phyloP scores from a whole-genome alignment of 2,888 invertebrate species.

The Meganola albula region DNA sequence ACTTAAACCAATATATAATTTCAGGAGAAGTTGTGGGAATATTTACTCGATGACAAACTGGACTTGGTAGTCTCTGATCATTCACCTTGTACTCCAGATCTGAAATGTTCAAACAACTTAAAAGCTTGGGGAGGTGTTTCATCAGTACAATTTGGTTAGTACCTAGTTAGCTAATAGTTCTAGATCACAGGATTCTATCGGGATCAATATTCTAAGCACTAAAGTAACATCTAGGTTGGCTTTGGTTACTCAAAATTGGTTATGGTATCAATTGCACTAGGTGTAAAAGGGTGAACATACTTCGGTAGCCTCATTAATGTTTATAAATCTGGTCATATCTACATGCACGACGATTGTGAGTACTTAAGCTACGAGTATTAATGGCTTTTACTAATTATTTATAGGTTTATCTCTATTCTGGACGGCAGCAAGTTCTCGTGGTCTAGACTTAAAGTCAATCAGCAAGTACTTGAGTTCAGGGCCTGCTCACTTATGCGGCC shows the following conservation, averaged over 20 bases:
- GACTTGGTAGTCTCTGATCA: slow-evolving; percentile 83
- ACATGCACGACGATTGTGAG: too few relatives aligned
- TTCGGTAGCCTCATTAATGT: too few relatives aligned
- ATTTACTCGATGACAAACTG: slow-evolving; percentile 73
- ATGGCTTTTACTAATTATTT: too few relatives aligned
- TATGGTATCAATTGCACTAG: neutral
- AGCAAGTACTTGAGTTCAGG: slow-evolving; percentile 78
- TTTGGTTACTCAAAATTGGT: too few relatives aligned
- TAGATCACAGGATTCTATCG: too few relatives aligned
- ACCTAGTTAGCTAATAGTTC: neutral
- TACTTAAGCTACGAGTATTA: too few relatives aligned
- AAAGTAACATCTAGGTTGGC: too few relatives aligned
- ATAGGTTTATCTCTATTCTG: slow-evolving; percentile 82
- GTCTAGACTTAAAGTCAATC: slow-evolving; percentile 73
- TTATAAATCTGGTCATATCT: too few relatives aligned
- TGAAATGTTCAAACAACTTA: slow-evolving; percentile 81
- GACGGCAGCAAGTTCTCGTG: slow-evolving; percentile 78
- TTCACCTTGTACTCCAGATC: slow-evolving; percentile 81
- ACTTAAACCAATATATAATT: slow-evolving; percentile 12
- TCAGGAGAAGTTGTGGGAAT: slow-evolving; percentile 81
- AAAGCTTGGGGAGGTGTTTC: slow-evolving; percentile 86
- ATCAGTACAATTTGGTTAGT: slow-evolving; percentile 82
- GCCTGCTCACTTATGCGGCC: slow-evolving; percentile 80
- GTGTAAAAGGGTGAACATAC: neutral
- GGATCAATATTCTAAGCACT: too few relatives aligned